These are phyloP conservation scores for Chrysolina haemoptera DNA, from an alignment of 2,888 invertebrate genomes.

Conservation along the genomic window DNA sequence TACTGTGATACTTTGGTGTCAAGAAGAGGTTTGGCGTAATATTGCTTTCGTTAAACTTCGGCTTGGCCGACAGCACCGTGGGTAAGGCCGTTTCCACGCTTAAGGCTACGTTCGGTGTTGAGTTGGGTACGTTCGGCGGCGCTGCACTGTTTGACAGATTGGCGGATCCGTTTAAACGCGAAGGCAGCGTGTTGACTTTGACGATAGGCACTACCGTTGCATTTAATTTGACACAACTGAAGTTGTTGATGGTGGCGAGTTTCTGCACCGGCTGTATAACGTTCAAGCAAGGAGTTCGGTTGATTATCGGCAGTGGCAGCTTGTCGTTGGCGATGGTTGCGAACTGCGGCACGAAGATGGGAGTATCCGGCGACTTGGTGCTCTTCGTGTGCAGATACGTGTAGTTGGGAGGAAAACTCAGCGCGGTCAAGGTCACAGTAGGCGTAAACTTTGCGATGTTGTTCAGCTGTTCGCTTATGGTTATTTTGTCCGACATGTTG, in stretches of 20 bases:
- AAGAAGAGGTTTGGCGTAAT: conserved; percentile 33
- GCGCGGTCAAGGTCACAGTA: conserved; percentile 65
- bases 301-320: conserved; percentile 65
- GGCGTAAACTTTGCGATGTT: conserved; percentile 64
- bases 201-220: conserved; percentile 70
- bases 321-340: conserved; percentile 64
- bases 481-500: conserved; percentile 63
- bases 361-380: conserved; percentile 65
- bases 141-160: conserved; percentile 29
- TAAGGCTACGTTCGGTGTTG: conserved; percentile 50
- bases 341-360: conserved; percentile 65
- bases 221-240: conserved; percentile 68
- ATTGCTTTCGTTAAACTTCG: conserved; percentile 55
- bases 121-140: conserved; percentile 31
- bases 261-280: conserved; percentile 67
- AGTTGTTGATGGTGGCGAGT: conserved; percentile 65
- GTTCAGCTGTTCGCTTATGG: conserved; percentile 55
- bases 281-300: conserved; percentile 65
- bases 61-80: conserved; percentile 65
- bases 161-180: conserved; percentile 60
- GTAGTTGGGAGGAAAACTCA: conserved; percentile 66
- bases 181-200: conserved; percentile 67
- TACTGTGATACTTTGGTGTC: conserved; percentile 48
- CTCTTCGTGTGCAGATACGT: conserved; percentile 68
- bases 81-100: conserved; percentile 67